Base-by-base conservation (phyloP, 2,888 invertebrate species). In the Pyrocoelia pectoralis region DNA sequence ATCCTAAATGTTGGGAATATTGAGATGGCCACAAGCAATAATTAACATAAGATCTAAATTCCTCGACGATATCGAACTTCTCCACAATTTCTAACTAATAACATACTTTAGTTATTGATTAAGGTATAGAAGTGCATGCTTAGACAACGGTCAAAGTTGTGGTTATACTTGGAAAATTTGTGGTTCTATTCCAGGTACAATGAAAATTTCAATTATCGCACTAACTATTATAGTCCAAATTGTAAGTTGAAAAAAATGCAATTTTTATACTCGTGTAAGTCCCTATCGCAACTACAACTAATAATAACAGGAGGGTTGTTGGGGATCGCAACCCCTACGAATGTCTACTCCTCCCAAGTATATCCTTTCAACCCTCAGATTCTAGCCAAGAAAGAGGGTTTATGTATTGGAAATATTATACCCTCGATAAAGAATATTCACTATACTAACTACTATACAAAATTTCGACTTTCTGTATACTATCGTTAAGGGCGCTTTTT, bases 321-420 rank as follows among this genome's bases (percentile, higher is more conserved):
- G 56, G 61, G 57, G 61, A 38, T 38, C 54, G 41, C 57, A 58
- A 57, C 65, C 65, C 65, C 58, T 46, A 55, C 51, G 38, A 66
- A 14, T 40, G 55, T 46, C 60, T 56, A 24, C 64, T 63, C 63
- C 63, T 66, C 56, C 54, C 61, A 56, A 60, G 52, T 46, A n/a
- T n/a, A 49, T 61, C 54, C 56, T 66, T 56, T 52, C 43, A 13
- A 61, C 70, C 73, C 71, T 63, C 65, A 61, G 68, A 65, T 63
- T 67, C 65, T 62, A 69, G 72, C 74, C 75, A 76, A 78, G 78
- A 78, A 78, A 77, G 76, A 77, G 59, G 75, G 75, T 79, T 80
- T 80, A 80, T 79, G 79, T 78, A 77, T 80, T 72, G 79, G 79
- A 80, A 80, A 79, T 77, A 79, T 77, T 74, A n/a, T n/a, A 77